Evolutionary conservation across 1,140 invertebrate species (phyloP).

Genomic region (Leptinotarsa undecemlineata): DNA sequence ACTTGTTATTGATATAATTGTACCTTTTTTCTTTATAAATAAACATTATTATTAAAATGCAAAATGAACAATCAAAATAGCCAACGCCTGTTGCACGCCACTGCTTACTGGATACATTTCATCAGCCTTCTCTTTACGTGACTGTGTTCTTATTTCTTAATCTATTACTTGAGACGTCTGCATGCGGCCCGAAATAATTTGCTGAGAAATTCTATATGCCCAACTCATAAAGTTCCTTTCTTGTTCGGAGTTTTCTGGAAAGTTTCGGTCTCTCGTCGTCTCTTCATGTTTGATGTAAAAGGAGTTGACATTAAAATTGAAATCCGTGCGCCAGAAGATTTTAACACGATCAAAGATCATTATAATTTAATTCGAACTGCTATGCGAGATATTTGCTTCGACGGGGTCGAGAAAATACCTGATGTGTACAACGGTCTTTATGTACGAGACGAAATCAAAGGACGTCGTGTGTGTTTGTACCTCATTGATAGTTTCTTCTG

Average conservation of each 20-base stretch:
- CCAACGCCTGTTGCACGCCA: not conserved
- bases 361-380: slow-evolving; percentile 51
- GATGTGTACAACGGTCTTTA: slow-evolving; percentile 6
- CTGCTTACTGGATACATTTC: slow-evolving; percentile 33
- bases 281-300: slow-evolving; percentile 53
- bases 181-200: slow-evolving; percentile 52
- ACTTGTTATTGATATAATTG: no score
- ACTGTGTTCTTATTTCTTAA: slow-evolving; percentile 51
- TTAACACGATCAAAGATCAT: slow-evolving; percentile 54
- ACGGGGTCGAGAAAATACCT: slow-evolving; percentile 19
- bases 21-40: no score
- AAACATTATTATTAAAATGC: no score
- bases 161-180: slow-evolving; percentile 50
- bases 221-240: slow-evolving; percentile 52
- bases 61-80: not conserved
- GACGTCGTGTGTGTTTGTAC: no score
- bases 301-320: slow-evolving; percentile 55
- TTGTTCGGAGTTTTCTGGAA: slow-evolving; percentile 33
- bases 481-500: no score
- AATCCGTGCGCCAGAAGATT: slow-evolving; percentile 51
- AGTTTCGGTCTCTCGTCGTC: slow-evolving; percentile 34
- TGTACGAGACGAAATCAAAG: slow-evolving; percentile 1
- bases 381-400: slow-evolving; percentile 41
- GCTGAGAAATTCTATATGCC: slow-evolving; percentile 53
- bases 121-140: slow-evolving; percentile 42